Evolutionary conservation across 2,888 invertebrate species (phyloP).

Genomic region (Synergus itoensis): DNA sequence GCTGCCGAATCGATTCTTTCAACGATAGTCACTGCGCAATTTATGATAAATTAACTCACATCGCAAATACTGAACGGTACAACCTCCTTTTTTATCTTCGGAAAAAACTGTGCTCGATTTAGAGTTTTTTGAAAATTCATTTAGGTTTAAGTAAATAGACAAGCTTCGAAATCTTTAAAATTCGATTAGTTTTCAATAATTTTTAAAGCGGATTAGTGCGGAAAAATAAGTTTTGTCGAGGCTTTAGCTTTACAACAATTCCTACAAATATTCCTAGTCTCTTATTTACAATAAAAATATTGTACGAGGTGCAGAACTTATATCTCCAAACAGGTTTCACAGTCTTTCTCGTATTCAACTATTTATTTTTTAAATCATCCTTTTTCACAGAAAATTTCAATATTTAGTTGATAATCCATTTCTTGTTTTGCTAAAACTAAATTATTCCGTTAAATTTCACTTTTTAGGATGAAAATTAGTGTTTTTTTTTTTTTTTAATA

Average conservation of each 20-base stretch:
- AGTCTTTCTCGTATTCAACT: too few relatives aligned
- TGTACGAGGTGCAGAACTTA: not conserved
- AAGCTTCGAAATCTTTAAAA: too few relatives aligned
- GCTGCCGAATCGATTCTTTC: not conserved
- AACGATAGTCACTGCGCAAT: not conserved
- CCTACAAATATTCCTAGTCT: conserved; percentile 12
- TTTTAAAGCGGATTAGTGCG: not conserved
- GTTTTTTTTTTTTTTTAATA: too few relatives aligned
- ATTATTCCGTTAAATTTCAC: too few relatives aligned
- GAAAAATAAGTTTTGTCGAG: not conserved
- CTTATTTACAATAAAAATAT: conserved; percentile 40
- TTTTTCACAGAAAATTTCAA: too few relatives aligned
- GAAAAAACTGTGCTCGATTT: not conserved
- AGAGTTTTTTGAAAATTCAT: too few relatives aligned
- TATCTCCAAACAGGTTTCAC: too few relatives aligned
- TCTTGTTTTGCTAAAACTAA: too few relatives aligned
- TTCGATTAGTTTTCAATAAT: not conserved
- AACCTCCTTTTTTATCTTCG: not conserved
- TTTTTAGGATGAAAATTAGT: too few relatives aligned
- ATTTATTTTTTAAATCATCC: too few relatives aligned
- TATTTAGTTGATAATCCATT: too few relatives aligned
- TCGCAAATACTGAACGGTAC: conserved; percentile 27
- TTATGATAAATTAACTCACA: not conserved
- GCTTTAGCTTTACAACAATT: conserved; percentile 35
- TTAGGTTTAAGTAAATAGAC: too few relatives aligned